These are phyloP conservation scores for Silurus asotus DNA, from an alignment of 2,113 vertebrate genomes.

Conservation along the genomic window DNA sequence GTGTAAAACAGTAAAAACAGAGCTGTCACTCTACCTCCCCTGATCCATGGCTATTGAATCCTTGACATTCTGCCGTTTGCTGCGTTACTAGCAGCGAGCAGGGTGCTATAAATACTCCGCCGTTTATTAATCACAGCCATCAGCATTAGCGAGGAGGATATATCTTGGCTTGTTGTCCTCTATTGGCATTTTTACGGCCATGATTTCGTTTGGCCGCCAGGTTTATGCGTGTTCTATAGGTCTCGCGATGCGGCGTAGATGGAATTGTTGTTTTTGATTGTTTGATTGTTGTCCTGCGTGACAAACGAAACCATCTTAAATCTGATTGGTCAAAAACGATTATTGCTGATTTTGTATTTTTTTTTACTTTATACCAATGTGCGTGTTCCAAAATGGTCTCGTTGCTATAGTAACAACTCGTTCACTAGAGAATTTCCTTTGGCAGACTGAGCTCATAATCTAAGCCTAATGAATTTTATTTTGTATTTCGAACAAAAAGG, in stretches of 20 bases:
- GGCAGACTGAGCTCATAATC: background rate
- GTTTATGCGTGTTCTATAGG: conserved; percentile 62
- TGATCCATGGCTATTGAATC: conserved; percentile 71
- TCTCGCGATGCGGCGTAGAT: background rate
- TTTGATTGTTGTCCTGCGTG: background rate
- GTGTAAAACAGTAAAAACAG: conserved; percentile 61
- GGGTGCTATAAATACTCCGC: conserved; percentile 20
- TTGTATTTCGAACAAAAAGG: background rate
- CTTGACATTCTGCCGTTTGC: conserved; percentile 55
- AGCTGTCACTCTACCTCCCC: conserved; percentile 58
- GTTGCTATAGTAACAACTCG: background rate
- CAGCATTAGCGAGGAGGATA: conserved; percentile 55
- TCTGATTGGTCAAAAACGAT: background rate
- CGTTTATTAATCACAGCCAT: conserved; percentile 68
- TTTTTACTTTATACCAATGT: background rate
- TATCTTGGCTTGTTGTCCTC: conserved; percentile 30
- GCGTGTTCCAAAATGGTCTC: background rate
- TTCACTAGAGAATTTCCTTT: background rate
- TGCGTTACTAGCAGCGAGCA: background rate
- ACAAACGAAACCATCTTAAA: background rate
- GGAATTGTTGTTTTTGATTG: background rate
- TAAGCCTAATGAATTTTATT: background rate
- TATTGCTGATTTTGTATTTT: background rate
- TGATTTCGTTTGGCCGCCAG: conserved; percentile 71
- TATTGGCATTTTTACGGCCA: conserved; percentile 76